A percentile compares a stretch with the other conserved stretches of the same genome.
Conservation (phyloP, 2,797 vertebrate species). For the Falco naumanni region DNA sequence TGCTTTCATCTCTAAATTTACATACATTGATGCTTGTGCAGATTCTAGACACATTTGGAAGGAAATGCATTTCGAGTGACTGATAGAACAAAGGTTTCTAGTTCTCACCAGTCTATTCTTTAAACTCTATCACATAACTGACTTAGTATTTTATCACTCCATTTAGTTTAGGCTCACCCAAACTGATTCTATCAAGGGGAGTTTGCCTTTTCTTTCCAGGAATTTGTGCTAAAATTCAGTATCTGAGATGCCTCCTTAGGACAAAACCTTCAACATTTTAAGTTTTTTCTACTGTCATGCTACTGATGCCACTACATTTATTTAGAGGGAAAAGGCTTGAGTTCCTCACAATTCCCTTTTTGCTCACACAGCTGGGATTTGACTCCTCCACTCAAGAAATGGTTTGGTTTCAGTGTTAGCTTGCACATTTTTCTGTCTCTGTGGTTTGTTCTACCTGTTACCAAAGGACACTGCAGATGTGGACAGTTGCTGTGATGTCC, state of each 20-base stretch:
- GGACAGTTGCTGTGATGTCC: background rate
- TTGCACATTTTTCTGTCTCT: background rate
- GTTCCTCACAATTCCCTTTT: background rate
- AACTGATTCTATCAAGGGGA: background rate
- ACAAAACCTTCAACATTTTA: background rate
- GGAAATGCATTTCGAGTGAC: background rate
- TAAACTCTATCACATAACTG: background rate
- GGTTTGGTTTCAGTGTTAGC: background rate
- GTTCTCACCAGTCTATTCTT: background rate
- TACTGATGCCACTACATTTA: background rate
- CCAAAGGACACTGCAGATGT: background rate
- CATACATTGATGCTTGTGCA: constrained; percentile 19
- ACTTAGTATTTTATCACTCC: constrained; percentile 4
- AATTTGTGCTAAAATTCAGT: background rate
- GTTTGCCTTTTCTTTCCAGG: background rate
- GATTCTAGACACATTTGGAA: constrained; percentile 30
- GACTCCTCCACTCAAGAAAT: background rate
- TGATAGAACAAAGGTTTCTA: constrained; percentile 38
- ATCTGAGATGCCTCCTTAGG: background rate
- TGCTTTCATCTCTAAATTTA: constrained; percentile 57
- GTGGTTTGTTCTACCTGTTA: background rate
- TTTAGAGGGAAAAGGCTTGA: background rate
- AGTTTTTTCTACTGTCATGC: background rate
- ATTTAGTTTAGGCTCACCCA: background rate
- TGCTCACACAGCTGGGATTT: background rate